Conservation (phyloP, 2,113 vertebrate species). For the Pelecanoides urinatrix region DNA sequence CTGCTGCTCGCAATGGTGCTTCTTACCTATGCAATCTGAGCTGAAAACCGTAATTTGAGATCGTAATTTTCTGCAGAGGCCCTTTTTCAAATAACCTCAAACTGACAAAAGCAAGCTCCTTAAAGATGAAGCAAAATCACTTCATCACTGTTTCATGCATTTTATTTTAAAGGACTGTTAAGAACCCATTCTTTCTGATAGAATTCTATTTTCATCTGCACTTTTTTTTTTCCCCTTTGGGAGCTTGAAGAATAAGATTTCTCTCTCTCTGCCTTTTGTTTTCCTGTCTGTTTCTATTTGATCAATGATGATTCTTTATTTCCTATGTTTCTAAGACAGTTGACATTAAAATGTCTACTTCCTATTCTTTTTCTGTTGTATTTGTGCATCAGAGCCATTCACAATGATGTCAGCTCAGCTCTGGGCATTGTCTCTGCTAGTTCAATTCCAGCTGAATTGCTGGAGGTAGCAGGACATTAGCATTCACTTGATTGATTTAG, state of each 20-base stretch:
- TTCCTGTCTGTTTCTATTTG: neutral
- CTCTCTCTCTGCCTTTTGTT: neutral
- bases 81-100: neutral
- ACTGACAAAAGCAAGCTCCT: neutral
- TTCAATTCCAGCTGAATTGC: conserved; percentile 48
- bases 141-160: neutral
- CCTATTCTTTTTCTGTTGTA: neutral
- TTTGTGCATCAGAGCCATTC: neutral
- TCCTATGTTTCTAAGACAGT: neutral
- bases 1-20: neutral
- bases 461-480: conserved; percentile 59
- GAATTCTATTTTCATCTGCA: neutral
- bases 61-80: neutral
- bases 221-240: neutral
- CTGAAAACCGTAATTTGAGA: neutral
- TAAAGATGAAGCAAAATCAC: neutral
- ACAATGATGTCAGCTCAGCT: conserved; percentile 16
- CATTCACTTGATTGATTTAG: conserved; percentile 65
- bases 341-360: conserved; percentile 1
- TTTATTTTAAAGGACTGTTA: conserved; percentile 19
- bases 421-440: conserved; percentile 8
- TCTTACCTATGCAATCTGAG: neutral
- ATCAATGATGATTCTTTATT: neutral
- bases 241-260: conserved; percentile 29
- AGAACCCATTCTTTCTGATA: conserved; percentile 7